Evolutionary conservation across 2,888 invertebrate species (phyloP), one percentile per base, ranked within the genome.

Genomic region (Allophyes oxyacanthae): DNA sequence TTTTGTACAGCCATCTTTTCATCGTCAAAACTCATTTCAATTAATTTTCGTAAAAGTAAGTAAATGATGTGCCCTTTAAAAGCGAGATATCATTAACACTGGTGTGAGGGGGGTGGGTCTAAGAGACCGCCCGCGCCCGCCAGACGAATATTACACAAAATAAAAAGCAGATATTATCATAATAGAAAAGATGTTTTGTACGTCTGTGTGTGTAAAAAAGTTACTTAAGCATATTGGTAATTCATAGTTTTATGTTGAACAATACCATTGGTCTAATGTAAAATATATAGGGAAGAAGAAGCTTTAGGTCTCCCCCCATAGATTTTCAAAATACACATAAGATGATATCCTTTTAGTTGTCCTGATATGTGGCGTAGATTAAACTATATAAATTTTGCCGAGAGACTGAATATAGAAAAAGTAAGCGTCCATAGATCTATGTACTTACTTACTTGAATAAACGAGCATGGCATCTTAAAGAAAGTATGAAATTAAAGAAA

Each of bases 21-120:
- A 93, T 90, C 93, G 89, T 87, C 89, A 89, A 88, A 93, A 92
- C 93, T 94, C 94, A 94, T 94, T 94, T 94, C 91, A 93, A 94
- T 94, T 94, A 93, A 93, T 93, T 93, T 94, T 86, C 87, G 83
- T 86, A 88, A 91, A 90, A 93, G 91, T 92, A 92, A 93, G 91
- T 93, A 92, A 94, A 92, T 92, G 90, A 87, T 92, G 92, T 91
- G 91, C 89, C 91, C 90, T 91, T 88, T 92, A 89, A 87, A 86
- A 91, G 89, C 88, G 85, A 92, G 91, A 92, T 94, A 94, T 93
- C 92, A 94, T 94, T 94, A 94, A 92, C 91, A 91, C 88, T 80
- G 82, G 72, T 81, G 71, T 67, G 79, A 72, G 83, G 80, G 62
- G 70, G 72, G 75, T 72, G 75, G 69, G 67, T 42, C 68, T 51